Percentiles rank a stretch among this genome's conserved stretches.
Evolutionary conservation across 2,113 vertebrate species (phyloP).

Genomic region (Hemiscyllium ocellatum): DNA sequence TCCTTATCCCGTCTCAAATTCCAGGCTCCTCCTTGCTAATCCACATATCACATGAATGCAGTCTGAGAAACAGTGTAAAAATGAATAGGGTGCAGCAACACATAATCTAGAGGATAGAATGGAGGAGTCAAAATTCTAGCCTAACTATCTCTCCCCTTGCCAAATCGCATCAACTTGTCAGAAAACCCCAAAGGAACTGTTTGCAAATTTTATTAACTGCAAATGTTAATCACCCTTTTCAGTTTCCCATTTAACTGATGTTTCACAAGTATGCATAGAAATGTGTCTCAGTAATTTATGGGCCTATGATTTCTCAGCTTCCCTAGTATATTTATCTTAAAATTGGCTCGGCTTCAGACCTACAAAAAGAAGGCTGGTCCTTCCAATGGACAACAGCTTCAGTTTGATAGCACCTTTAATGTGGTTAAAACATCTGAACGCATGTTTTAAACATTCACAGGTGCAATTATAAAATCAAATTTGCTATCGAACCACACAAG

Average conservation of each 20-base stretch:
- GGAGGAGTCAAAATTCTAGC: neutral
- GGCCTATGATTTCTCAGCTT: neutral
- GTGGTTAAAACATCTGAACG: neutral
- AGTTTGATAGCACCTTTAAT: neutral
- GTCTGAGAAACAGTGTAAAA: neutral
- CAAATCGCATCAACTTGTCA: neutral
- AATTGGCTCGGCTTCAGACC: neutral
- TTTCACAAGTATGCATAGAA: neutral
- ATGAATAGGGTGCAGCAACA: neutral
- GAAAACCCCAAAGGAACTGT: neutral
- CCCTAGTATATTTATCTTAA: neutral
- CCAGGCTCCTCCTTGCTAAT: conserved; percentile 27
- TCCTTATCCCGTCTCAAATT: conserved; percentile 24
- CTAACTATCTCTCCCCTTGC: neutral
- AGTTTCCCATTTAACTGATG: neutral
- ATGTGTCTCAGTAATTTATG: neutral
- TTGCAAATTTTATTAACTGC: neutral
- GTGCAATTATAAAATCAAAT: neutral
- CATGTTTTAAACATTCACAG: neutral
- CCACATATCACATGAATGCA: neutral
- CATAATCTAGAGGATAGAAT: neutral
- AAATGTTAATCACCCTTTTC: neutral
- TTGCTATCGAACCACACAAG: neutral
- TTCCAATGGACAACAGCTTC: neutral
- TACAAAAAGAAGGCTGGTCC: neutral